Evolutionary conservation across 30 jellyfish, hydroid and myxozoan genomes (phyloP).

Genomic region (Aurelia sp.): DNA sequence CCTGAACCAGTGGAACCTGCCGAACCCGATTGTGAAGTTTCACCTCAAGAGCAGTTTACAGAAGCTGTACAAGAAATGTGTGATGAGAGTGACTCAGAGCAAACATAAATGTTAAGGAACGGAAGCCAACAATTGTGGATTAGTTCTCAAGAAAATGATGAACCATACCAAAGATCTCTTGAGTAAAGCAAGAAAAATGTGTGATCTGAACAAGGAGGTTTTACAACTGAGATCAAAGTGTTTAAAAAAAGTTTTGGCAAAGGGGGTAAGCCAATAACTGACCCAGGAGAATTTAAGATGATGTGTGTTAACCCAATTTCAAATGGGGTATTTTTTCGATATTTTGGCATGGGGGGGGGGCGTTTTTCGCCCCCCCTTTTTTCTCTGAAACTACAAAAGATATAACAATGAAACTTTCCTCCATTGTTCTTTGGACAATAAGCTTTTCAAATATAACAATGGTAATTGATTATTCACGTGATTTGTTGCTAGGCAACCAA

Average conservation of each 20-base stretch:
- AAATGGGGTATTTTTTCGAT: too few relatives aligned
- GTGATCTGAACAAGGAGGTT: background rate
- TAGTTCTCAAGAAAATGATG: constrained; percentile 15
- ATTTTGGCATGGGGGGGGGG: too few relatives aligned
- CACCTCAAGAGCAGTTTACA: constrained; percentile 8
- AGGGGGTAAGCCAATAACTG: constrained; percentile 20
- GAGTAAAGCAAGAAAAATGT: too few relatives aligned
- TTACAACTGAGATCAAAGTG: background rate
- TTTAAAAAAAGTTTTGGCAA: constrained; percentile 2
- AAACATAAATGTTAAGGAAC: background rate
- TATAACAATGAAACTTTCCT: too few relatives aligned
- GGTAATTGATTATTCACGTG: too few relatives aligned
- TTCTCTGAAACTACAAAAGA: too few relatives aligned
- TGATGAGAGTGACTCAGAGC: constrained; percentile 1
- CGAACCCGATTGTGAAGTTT: background rate
- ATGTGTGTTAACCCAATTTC: too few relatives aligned
- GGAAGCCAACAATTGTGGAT: constrained; percentile 12
- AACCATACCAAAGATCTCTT: too few relatives aligned
- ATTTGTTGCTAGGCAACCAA: too few relatives aligned
- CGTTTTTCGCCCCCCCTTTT: too few relatives aligned
- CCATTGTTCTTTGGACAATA: too few relatives aligned
- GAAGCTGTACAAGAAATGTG: background rate
- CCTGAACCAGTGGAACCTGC: constrained; percentile 6
- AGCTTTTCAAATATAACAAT: too few relatives aligned
- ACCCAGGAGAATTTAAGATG: constrained; percentile 17